These are phyloP conservation scores for Aelia acuminata DNA, from an alignment of 2,888 invertebrate species.

Conservation along the genomic window DNA sequence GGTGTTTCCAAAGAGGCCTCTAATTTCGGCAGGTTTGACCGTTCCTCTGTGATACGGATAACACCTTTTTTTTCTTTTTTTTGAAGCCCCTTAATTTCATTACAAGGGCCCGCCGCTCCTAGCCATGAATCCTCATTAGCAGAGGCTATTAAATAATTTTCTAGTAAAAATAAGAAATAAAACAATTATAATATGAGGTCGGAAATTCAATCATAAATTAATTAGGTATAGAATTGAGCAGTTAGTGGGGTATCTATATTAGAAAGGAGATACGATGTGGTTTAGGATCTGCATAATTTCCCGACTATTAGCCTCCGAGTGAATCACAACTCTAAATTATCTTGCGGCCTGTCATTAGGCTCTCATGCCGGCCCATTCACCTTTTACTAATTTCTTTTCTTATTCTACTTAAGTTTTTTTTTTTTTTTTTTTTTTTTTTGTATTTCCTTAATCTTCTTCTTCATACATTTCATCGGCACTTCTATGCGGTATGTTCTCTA, in stretches of 20 bases:
- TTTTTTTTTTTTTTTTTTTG: no score
- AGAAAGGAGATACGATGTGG: neutral
- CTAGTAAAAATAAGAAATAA: neutral
- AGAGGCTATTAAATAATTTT: constrained; percentile 24
- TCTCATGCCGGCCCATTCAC: neutral
- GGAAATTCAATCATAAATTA: constrained; percentile 47
- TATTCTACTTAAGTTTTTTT: constrained; percentile 22
- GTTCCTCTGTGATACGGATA: neutral
- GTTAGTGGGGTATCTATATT: constrained; percentile 6
- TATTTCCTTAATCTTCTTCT: constrained; percentile 5
- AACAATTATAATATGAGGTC: constrained; percentile 4
- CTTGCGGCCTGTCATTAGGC: neutral
- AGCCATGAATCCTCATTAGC: constrained; percentile 23
- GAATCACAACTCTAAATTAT: constrained; percentile 43
- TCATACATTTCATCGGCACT: neutral
- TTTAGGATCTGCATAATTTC: constrained; percentile 12
- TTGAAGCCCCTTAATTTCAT: constrained; percentile 9
- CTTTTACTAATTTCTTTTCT: constrained; percentile 41
- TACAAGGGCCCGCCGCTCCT: neutral
- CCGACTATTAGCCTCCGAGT: neutral
- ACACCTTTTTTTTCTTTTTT: constrained; percentile 19
- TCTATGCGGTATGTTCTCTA: neutral
- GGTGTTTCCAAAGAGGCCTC: neutral
- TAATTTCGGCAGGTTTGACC: neutral
- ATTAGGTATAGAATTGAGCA: constrained; percentile 16